These are phyloP conservation scores for Drosophila subsilvestris DNA, from an alignment of 2,888 invertebrate genomes.

Conservation along the genomic window DNA sequence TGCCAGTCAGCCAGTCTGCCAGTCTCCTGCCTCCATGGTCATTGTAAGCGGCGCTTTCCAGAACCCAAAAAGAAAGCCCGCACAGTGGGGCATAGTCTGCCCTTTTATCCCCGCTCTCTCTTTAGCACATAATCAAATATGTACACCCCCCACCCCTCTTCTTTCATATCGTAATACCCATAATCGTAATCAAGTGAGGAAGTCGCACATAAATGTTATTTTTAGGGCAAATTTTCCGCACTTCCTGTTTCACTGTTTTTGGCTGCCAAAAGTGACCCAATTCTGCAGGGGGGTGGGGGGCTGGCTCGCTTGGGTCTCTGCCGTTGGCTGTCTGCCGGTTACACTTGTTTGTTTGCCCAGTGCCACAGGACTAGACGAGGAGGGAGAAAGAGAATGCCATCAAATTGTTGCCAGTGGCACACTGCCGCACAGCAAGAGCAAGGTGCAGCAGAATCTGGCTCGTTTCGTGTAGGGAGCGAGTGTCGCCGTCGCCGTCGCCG, in stretches of 20 bases:
- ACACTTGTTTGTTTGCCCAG: slow-evolving; percentile 56
- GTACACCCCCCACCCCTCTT: not conserved
- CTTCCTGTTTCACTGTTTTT: slow-evolving; percentile 44
- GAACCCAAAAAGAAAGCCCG: slow-evolving; percentile 1
- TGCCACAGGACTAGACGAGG: too few species aligned
- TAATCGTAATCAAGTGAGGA: slow-evolving; percentile 38
- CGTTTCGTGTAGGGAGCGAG: slow-evolving; percentile 44
- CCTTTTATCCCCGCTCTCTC: not conserved
- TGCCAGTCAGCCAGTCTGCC: not conserved
- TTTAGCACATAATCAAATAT: not conserved
- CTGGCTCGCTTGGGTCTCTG: not conserved
- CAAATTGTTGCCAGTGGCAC: slow-evolving; percentile 61
- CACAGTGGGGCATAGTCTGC: slow-evolving; percentile 49
- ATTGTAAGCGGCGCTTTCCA: slow-evolving; percentile 44
- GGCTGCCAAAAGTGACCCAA: slow-evolving; percentile 76
- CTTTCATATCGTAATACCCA: slow-evolving; percentile 6
- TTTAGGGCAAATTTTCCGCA: slow-evolving; percentile 42
- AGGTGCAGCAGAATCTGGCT: slow-evolving; percentile 48
- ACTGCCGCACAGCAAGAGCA: slow-evolving; percentile 29
- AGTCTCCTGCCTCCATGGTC: slow-evolving; percentile 5
- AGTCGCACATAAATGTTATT: slow-evolving; percentile 31
- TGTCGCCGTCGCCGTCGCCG: slow-evolving; percentile 12
- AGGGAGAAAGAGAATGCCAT: slow-evolving; percentile 40
- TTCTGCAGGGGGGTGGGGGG: slow-evolving; percentile 57
- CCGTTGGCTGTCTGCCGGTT: slow-evolving; percentile 38